Evolutionary conservation across 1,140 invertebrate species (phyloP), one percentile per base, ranked within the genome.

Genomic region (Battus philenor): DNA sequence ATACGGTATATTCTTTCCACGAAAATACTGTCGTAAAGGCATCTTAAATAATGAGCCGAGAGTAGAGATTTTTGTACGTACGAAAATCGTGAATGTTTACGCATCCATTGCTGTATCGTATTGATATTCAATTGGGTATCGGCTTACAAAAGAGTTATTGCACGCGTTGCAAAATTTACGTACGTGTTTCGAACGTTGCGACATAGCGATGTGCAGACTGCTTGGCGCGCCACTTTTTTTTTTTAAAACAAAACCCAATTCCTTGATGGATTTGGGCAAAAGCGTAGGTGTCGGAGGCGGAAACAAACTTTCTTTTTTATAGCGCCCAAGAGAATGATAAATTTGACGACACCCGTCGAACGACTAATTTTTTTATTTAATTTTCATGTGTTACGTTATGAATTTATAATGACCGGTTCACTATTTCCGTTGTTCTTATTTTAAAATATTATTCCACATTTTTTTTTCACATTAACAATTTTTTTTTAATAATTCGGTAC

Each of bases 221-320:
- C 78, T 70, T 80, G 78, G 78, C 76, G 76, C 79, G 78, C 72
- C 68, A 77, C 66, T 79, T 83, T 78, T 76, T 79, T 83, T 78
- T 76, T 68, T 71, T 73, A 48, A 60, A 61, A 63, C 59, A 71
- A 26, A 66, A 67, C 61, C 45, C 68, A 69, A 62, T 74, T 70
- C 54, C 53, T 59, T 60, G 41, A 59, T 57, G 70, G 66, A 82
- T 64, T 61, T 72, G 60, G 58, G 66, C 63, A 61, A 49, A 47
- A 48, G 56, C 50, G 66, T 70, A 56, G 67, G 74, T 56, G 70
- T 51, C 54, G 60, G 61, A 59, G 53, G 56, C 61, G 61, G 71
- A 78, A 73, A 69, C 55, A 54, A 52, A 67, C 79, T 83, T 80
- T 79, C 78, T 83, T 80, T 82, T 82, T 83, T 78, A 80, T 75